Evolutionary conservation across 2,888 invertebrate genomes (phyloP).

Genomic region (Diarsia mendica): DNA sequence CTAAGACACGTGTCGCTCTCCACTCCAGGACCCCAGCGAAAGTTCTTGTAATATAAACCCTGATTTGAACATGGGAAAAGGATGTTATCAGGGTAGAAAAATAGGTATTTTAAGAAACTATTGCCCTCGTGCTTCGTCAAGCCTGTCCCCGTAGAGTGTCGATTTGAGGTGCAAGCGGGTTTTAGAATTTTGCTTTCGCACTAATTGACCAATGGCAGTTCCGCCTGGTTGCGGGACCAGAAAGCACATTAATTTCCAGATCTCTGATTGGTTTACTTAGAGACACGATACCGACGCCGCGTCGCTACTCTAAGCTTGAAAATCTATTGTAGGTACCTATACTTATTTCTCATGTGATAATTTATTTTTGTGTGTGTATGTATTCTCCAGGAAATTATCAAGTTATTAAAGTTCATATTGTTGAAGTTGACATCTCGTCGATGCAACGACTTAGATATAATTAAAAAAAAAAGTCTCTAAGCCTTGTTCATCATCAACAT

Average conservation of each 20-base stretch:
- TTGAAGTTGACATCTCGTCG: neutral
- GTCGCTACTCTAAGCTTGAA: neutral
- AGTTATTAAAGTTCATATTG: neutral
- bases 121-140: too few species aligned
- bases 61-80: slow-evolving; percentile 62
- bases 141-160: too few species aligned
- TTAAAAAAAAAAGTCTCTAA: neutral
- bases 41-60: slow-evolving; percentile 88
- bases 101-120: too few species aligned
- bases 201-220: neutral
- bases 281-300: too few species aligned
- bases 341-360: neutral
- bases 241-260: neutral
- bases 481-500: neutral
- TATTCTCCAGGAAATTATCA: neutral
- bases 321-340: neutral
- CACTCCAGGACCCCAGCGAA: slow-evolving; percentile 90
- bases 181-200: neutral
- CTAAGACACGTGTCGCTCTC: slow-evolving; percentile 80
- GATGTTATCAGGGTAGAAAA: too few species aligned
- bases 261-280: neutral
- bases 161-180: neutral
- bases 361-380: neutral
- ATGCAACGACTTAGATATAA: neutral
- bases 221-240: neutral